Evolutionary conservation across 2,888 invertebrate genomes (phyloP).

Genomic region (Phoenoteleia sp.): DNA sequence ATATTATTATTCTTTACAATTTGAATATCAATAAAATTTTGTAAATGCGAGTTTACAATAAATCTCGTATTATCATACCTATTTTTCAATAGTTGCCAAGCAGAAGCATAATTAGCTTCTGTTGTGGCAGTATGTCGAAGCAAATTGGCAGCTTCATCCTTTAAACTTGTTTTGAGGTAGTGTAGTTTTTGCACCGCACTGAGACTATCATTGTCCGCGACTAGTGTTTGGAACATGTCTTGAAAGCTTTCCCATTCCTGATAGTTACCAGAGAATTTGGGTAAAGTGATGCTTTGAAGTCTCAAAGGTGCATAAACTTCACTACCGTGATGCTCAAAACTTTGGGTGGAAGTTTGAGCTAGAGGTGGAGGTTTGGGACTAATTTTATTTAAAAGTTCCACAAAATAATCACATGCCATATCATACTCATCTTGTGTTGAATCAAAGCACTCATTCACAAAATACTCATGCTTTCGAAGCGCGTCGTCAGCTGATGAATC

Average conservation of each 20-base stretch:
- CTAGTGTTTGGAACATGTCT: not conserved
- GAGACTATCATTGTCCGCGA: not conserved
- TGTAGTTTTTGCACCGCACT: not conserved
- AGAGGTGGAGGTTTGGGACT: not conserved
- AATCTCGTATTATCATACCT: too few relatives aligned
- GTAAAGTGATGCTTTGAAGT: not conserved
- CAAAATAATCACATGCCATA: not conserved
- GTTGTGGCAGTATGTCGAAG: too few relatives aligned
- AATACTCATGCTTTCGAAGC: not conserved
- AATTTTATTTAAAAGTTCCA: not conserved
- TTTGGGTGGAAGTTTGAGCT: not conserved
- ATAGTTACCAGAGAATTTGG: not conserved
- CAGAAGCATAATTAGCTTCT: too few relatives aligned
- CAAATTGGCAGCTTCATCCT: not conserved
- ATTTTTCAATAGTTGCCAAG: too few relatives aligned
- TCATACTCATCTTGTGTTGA: not conserved
- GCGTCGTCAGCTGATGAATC: not conserved
- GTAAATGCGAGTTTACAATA: too few relatives aligned
- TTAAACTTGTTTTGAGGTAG: not conserved
- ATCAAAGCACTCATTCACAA: not conserved
- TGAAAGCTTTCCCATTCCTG: not conserved
- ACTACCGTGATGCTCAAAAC: not conserved
- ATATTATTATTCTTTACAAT: too few relatives aligned
- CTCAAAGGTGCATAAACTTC: not conserved
- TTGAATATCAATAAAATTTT: too few relatives aligned